Conservation (phyloP, 2,113 vertebrate genomes). For the Erythrocercus mccallii region DNA sequence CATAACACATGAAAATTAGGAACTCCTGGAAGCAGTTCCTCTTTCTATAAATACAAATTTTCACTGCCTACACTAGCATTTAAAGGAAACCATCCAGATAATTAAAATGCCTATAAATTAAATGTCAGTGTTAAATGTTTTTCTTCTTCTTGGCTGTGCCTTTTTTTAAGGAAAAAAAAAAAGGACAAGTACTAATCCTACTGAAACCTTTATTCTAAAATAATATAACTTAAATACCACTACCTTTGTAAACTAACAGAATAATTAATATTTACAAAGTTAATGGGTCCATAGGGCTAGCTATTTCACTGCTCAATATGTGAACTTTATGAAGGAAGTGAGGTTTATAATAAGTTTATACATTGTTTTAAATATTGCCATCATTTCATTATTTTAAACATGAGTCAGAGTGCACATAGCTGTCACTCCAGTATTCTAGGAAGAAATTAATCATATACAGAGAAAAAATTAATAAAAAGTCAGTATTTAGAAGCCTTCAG, state of each 20-base stretch:
- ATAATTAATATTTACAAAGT: constrained; percentile 65
- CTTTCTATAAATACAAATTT: constrained; percentile 71
- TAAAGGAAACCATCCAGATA: constrained; percentile 78
- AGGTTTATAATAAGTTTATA: constrained; percentile 41
- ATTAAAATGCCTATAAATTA: constrained; percentile 79
- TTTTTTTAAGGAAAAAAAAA: not conserved
- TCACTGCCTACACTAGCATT: constrained; percentile 73
- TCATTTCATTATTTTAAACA: constrained; percentile 65
- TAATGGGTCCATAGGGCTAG: constrained; percentile 53
- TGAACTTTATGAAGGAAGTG: constrained; percentile 57
- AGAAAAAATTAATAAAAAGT: not conserved
- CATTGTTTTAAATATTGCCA: constrained; percentile 64
- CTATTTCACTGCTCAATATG: not conserved
- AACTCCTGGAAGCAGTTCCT: constrained; percentile 72
- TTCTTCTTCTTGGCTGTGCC: not conserved
- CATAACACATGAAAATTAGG: constrained; percentile 78
- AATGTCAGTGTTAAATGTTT: constrained; percentile 79
- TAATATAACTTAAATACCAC: constrained; percentile 65
- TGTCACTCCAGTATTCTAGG: constrained; percentile 11
- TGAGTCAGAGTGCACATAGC: constrained; percentile 44
- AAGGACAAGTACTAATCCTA: constrained; percentile 20
- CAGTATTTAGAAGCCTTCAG: constrained; percentile 8
- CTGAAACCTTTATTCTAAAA: constrained; percentile 70
- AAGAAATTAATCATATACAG: constrained; percentile 57
- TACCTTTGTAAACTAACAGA: constrained; percentile 57